A percentile compares a stretch with the other conserved stretches of the same genome.
These are phyloP conservation scores for Lithobates pipiens DNA, from an alignment of 2,797 vertebrate species.

Conservation along the genomic window DNA sequence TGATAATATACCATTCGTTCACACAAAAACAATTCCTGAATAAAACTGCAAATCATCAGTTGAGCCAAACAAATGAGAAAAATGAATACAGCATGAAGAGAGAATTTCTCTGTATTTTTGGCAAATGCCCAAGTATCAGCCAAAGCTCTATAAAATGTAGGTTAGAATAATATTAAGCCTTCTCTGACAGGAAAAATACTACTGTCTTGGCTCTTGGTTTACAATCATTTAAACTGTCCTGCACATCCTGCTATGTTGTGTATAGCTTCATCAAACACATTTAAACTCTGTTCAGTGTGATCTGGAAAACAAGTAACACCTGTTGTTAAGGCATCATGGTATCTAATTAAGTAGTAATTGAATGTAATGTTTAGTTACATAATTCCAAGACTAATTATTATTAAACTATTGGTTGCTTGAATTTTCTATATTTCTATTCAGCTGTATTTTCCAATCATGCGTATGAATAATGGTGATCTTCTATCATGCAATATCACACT, in stretches of 20 bases:
- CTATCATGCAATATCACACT: too few relatives aligned
- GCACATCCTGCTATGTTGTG: not conserved
- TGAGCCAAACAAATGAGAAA: conserved; percentile 19
- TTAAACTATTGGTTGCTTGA: not conserved
- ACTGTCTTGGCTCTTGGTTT: not conserved
- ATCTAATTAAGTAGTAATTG: not conserved
- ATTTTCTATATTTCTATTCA: not conserved
- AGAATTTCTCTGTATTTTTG: conserved; percentile 22
- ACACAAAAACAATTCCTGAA: conserved; percentile 9
- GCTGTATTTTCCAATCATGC: not conserved
- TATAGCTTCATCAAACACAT: not conserved
- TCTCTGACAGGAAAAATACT: conserved; percentile 13
- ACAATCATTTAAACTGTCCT: conserved; percentile 12
- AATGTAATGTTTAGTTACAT: not conserved
- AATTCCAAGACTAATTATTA: not conserved
- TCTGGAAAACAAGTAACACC: not conserved
- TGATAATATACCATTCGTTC: conserved; percentile 10
- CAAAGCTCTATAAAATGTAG: conserved; percentile 25
- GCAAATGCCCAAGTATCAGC: conserved; percentile 25
- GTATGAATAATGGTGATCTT: too few relatives aligned
- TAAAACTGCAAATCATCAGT: conserved; percentile 8
- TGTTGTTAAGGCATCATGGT: not conserved
- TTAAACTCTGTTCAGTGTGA: not conserved
- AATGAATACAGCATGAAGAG: conserved; percentile 11
- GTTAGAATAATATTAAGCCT: conserved; percentile 44